phyloP scores from a whole-genome alignment of 2,888 invertebrate species.

The Tricholauxania praeusta region DNA sequence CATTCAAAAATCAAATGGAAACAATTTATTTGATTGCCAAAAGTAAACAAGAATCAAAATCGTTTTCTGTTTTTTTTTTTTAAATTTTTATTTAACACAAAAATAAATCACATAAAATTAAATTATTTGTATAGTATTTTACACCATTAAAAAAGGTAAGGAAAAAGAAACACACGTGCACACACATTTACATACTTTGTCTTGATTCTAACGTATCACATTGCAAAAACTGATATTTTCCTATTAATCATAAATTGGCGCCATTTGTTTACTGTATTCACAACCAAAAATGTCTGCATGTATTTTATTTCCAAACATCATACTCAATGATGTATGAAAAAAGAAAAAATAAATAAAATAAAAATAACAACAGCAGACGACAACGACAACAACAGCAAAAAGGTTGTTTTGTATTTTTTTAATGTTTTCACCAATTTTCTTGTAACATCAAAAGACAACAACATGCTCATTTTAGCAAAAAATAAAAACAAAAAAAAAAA shows the following conservation, averaged over 20 bases:
- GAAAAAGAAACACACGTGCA: no score
- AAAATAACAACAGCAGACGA: background rate
- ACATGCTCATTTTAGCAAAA: background rate
- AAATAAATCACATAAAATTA: no score
- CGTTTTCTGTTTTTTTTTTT: no score
- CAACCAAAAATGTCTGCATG: conserved; percentile 4
- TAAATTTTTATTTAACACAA: no score
- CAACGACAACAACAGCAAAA: background rate
- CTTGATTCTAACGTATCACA: background rate
- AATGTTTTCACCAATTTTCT: background rate
- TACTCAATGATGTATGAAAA: conserved; percentile 15
- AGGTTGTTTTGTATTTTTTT: conserved; percentile 16
- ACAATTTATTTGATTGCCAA: no score
- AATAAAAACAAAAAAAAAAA: background rate
- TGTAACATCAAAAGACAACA: conserved; percentile 17
- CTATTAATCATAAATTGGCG: conserved; percentile 29
- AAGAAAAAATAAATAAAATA: conserved; percentile 20
- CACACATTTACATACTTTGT: no score
- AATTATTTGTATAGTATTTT: no score
- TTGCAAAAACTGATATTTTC: conserved; percentile 2
- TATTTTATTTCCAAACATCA: background rate
- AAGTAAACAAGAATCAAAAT: no score
- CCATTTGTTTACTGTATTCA: conserved; percentile 27
- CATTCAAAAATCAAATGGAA: no score
- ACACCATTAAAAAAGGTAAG: no score